Conservation (phyloP, 2,888 invertebrate species). For the Dicyrtoma fusca region DNA sequence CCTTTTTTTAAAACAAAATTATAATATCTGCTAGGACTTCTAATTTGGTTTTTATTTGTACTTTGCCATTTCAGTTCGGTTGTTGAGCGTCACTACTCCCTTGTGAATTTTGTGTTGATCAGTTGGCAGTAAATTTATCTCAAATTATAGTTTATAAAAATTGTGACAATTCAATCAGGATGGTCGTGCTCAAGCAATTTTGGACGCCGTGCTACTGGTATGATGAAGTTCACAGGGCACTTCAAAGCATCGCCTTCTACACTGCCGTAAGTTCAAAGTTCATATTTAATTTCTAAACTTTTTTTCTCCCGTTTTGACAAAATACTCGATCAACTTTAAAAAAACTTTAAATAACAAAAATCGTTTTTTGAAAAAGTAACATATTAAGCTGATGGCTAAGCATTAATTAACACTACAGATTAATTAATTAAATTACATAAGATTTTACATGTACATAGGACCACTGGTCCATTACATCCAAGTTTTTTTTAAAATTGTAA, state of each 20-base stretch:
- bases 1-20: no score
- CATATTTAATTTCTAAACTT: neutral
- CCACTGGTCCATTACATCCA: neutral
- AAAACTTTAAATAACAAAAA: no score
- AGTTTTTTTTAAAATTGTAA: neutral
- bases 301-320: conserved; percentile 3
- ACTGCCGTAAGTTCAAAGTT: conserved; percentile 65
- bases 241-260: conserved; percentile 78
- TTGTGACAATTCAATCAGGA: conserved; percentile 61
- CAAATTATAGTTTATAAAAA: neutral
- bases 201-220: conserved; percentile 91
- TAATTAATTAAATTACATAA: no score
- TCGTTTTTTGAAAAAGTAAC: no score
- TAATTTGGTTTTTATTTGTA: no score
- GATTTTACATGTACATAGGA: no score
- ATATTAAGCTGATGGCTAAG: no score
- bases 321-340: neutral
- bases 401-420: no score
- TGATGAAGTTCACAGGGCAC: conserved; percentile 74
- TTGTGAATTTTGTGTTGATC: no score
- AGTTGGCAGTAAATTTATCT: neutral
- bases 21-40: no score
- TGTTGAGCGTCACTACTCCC: no score
- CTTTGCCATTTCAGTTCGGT: no score
- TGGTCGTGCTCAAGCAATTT: conserved; percentile 75